Evolutionary conservation across 2,113 vertebrate genomes (phyloP).

Genomic region (Oplegnathus fasciatus): DNA sequence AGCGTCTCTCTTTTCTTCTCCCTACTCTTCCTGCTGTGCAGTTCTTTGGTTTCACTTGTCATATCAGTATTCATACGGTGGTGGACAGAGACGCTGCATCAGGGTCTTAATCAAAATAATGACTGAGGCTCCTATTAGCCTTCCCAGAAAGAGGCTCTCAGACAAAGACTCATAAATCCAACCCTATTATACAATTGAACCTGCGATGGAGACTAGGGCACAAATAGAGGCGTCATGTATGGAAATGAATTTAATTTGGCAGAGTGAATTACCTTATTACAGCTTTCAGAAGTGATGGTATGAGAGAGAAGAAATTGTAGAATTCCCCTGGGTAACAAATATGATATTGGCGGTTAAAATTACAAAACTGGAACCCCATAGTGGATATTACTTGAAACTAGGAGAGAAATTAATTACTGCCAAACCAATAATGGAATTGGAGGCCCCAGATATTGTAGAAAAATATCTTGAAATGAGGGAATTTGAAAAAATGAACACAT

Average conservation of each 20-base stretch:
- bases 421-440: conserved; percentile 47
- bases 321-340: conserved; percentile 61
- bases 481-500: not conserved
- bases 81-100: conserved; percentile 36
- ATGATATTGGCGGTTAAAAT: conserved; percentile 54
- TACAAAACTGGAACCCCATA: conserved; percentile 47
- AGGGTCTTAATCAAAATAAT: conserved; percentile 79
- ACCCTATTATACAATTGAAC: conserved; percentile 70
- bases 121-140: conserved; percentile 61
- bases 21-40: not conserved
- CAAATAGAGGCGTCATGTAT: conserved; percentile 65
- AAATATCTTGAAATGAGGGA: conserved; percentile 13
- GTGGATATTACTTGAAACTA: conserved; percentile 27
- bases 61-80: conserved; percentile 56
- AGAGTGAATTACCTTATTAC: conserved; percentile 74
- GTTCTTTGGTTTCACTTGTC: conserved; percentile 38
- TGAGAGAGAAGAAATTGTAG: conserved; percentile 38
- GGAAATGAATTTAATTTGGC: conserved; percentile 76
- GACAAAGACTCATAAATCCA: conserved; percentile 79
- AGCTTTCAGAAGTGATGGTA: conserved; percentile 50
- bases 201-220: conserved; percentile 41
- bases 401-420: conserved; percentile 59
- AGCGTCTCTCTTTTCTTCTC: not conserved
- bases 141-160: conserved; percentile 64
- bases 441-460: not conserved